Conservation (phyloP, 1,140 invertebrate genomes). For the Brachionus angularis region DNA sequence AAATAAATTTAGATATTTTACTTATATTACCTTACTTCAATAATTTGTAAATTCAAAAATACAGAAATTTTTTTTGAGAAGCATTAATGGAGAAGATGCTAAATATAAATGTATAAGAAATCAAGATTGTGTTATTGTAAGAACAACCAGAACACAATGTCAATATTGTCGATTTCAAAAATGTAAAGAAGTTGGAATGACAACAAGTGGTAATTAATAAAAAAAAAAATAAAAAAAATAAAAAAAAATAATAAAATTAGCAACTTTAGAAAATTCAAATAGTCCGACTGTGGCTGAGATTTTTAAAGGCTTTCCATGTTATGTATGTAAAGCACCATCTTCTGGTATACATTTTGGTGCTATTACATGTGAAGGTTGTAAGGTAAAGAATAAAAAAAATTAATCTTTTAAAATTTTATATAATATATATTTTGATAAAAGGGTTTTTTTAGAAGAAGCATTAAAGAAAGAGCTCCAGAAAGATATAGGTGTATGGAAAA, state of each 20-base stretch:
- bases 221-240: not conserved
- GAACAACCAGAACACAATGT: constrained; percentile 63
- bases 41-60: no score
- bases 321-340: constrained; percentile 84
- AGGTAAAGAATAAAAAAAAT: constrained; percentile 64
- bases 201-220: constrained; percentile 74
- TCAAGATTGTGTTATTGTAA: constrained; percentile 53
- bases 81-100: constrained; percentile 51
- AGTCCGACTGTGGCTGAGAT: constrained; percentile 40
- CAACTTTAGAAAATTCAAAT: constrained; percentile 11
- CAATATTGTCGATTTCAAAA: constrained; percentile 99
- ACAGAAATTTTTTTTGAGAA: constrained; percentile 58
- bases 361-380: constrained; percentile 94
- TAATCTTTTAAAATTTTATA: not conserved
- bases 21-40: not conserved
- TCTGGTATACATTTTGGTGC: constrained; percentile 94
- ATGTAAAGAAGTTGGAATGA: constrained; percentile 97
- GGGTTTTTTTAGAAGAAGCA: constrained; percentile 46
- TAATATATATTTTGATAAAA: not conserved
- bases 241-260: not conserved
- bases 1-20: constrained; percentile 16
- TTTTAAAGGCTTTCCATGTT: constrained; percentile 51
- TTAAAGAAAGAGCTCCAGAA: constrained; percentile 43
- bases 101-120: constrained; percentile 55
- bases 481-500: constrained; percentile 44